Base-by-base conservation (phyloP, 2,888 invertebrate species). In the Cepaea hortensis region DNA sequence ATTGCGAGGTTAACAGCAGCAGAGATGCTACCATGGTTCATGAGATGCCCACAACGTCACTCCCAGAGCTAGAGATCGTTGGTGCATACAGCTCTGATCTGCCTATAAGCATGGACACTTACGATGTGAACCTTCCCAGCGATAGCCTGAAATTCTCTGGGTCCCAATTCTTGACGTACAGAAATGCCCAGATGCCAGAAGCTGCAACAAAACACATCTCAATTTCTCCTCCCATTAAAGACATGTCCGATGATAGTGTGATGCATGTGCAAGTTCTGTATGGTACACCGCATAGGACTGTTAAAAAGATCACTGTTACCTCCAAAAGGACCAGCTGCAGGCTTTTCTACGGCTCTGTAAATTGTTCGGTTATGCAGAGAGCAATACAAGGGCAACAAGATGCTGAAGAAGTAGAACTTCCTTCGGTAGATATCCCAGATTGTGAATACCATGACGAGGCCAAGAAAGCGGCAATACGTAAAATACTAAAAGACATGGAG, bases 301-400 rank as follows among this genome's bases (percentile, higher is more conserved):
- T 92, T 65, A 92, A 92, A 86, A 91, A 91, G 70, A 90, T 90
- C 20, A 92, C 92, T 81, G 90, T 93, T 72, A 92, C 91, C 1
- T 91, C 92, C 0, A 80, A 87, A 13, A 91, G 13, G 6, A 46
- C 3, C 46, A 80, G 90, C 85, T 92, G 92, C 3, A 91, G 92
- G 13, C 82, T 83, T 46, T 85, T 87, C 75, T 87, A 80, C 72
- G 87, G 87, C 62, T 62, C 82, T 62, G 62, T 82, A 55, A 85
- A 85, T 70, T 65, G 65, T 20, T 0, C 65, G 7, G 65, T 77
- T 35, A 85, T 82, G 90, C 90, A 55, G 87, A 65, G 83, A 3
- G 86, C 77, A 50, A 79, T 84, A 50, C 23, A 23, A n/a, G 76
- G 77, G n/a, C 13, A 65, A 2, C 70, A 68, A 13, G 68, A 48